Evolutionary conservation across 2,888 invertebrate genomes (phyloP).

Genomic region (Caenorhabditis drosophilae): DNA sequence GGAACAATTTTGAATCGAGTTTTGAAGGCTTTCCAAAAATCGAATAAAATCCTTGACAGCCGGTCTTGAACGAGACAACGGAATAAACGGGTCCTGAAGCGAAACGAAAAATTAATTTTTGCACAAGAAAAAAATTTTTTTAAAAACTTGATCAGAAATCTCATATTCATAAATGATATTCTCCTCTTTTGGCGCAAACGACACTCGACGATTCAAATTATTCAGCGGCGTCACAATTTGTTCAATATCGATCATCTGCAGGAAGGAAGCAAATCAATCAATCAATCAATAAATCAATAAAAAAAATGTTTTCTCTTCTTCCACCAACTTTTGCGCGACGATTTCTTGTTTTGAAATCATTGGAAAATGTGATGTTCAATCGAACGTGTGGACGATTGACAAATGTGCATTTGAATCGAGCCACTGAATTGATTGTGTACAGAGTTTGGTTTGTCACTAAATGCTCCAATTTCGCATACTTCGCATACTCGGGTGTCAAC

Average conservation of each 20-base stretch:
- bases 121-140: too few species aligned
- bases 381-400: neutral
- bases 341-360: neutral
- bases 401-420: slow-evolving; percentile 2
- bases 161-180: slow-evolving; percentile 2
- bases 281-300: too few species aligned
- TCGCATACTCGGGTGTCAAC: neutral
- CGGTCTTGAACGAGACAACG: neutral
- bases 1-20: neutral
- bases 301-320: neutral
- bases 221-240: neutral
- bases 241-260: slow-evolving; percentile 2
- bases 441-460: neutral
- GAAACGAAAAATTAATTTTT: too few species aligned
- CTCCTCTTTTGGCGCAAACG: slow-evolving; percentile 2
- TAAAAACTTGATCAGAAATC: neutral
- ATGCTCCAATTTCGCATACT: neutral
- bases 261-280: neutral
- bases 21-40: slow-evolving; percentile 1
- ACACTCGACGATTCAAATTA: neutral
- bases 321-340: neutral
- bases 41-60: neutral
- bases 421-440: neutral
- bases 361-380: neutral
- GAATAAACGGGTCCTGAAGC: slow-evolving; percentile 2